Evolutionary conservation across 2,888 invertebrate genomes (phyloP).

Genomic region (Penaeus monodon): DNA sequence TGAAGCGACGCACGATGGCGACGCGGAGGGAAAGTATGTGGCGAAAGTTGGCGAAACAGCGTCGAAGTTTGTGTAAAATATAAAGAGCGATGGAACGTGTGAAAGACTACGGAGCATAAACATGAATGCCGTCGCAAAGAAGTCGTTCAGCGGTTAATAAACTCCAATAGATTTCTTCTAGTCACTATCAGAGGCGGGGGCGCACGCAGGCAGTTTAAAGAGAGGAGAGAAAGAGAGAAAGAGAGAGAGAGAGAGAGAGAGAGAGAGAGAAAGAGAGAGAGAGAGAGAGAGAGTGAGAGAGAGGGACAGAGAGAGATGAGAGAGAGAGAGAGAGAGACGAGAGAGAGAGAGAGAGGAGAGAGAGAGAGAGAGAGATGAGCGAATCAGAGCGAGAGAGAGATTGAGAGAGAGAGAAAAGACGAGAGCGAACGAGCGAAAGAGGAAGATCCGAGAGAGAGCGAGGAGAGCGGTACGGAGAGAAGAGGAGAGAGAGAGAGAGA

Average conservation of each 20-base stretch:
- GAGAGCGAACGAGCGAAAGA: not conserved
- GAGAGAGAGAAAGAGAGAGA: constrained; percentile 14
- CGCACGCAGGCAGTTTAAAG: not conserved
- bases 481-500: no score
- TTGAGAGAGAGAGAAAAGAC: not conserved
- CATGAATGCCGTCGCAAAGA: not conserved
- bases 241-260: not conserved
- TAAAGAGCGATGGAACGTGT: not conserved
- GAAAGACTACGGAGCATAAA: not conserved
- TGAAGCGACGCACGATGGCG: no score
- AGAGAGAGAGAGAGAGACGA: not conserved
- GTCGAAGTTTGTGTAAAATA: no score
- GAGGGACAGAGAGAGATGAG: constrained; percentile 10
- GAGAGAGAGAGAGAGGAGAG: not conserved
- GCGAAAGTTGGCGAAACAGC: no score
- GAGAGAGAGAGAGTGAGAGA: constrained; percentile 14
- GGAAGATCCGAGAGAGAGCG: not conserved
- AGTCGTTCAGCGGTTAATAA: not conserved
- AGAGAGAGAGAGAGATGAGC: not conserved
- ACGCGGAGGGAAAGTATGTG: no score
- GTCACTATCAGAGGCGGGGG: no score
- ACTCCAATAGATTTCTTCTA: not conserved
- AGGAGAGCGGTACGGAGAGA: not conserved
- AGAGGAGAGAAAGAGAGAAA: not conserved
- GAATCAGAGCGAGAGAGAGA: not conserved